Conservation (phyloP, 1,140 invertebrate species). For the Theocolax elegans region DNA sequence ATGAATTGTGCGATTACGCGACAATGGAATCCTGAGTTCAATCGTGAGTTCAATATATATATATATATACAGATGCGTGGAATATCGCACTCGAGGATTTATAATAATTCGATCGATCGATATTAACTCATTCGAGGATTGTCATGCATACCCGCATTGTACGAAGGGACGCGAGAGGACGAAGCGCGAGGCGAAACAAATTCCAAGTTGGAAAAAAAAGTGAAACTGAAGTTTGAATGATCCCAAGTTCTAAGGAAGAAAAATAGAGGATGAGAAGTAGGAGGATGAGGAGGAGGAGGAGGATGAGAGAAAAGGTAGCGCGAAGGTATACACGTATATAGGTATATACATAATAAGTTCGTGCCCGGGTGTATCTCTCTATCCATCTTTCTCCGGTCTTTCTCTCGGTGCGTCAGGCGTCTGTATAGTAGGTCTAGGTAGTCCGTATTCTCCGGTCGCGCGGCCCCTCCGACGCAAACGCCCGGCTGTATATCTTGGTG, state of each 20-base stretch:
- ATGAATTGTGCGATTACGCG: too few relatives aligned
- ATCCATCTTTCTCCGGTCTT: too few relatives aligned
- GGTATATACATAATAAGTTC: constrained; percentile 31
- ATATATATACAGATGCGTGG: too few relatives aligned
- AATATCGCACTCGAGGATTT: too few relatives aligned
- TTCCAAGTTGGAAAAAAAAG: neutral
- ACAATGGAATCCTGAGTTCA: too few relatives aligned
- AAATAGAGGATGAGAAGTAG: neutral
- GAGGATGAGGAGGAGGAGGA: neutral
- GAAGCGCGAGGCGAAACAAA: neutral
- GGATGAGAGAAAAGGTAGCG: constrained; percentile 1
- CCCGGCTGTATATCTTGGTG: constrained; percentile 12
- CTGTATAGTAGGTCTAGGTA: too few relatives aligned
- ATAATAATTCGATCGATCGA: too few relatives aligned
- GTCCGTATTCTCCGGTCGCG: neutral
- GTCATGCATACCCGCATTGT: too few relatives aligned
- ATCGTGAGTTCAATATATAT: too few relatives aligned
- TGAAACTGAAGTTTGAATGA: neutral
- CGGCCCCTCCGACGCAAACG: neutral
- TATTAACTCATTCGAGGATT: too few relatives aligned
- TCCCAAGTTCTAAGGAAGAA: neutral
- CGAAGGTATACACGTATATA: too few relatives aligned
- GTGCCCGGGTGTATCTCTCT: neutral
- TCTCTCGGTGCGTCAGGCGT: neutral
- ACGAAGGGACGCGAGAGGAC: neutral